Percentiles rank a stretch among this genome's conserved stretches.
Conservation (phyloP, 2,888 invertebrate genomes). For the Eupithecia exiguata region DNA sequence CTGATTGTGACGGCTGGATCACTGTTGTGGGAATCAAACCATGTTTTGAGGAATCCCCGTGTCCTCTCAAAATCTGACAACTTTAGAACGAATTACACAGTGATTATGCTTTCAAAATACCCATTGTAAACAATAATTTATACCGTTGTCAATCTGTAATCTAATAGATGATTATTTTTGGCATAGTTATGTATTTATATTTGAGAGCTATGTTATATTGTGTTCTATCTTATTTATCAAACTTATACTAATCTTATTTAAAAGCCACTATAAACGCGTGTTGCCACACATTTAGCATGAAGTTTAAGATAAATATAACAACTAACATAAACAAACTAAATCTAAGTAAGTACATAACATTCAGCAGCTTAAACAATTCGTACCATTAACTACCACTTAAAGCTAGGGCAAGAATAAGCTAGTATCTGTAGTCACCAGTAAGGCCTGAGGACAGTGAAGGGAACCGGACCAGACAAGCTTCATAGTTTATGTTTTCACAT, state of each 20-base stretch:
- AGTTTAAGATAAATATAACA: too few relatives aligned
- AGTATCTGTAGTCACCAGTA: not conserved
- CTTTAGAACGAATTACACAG: not conserved
- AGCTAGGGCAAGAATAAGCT: too few relatives aligned
- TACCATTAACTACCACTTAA: too few relatives aligned
- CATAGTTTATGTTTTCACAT: not conserved
- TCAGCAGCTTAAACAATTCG: too few relatives aligned
- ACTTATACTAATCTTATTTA: too few relatives aligned
- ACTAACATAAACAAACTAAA: too few relatives aligned
- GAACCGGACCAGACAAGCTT: not conserved
- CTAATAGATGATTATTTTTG: not conserved
- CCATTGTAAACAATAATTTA: not conserved
- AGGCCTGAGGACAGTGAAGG: not conserved
- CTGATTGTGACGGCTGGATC: not conserved
- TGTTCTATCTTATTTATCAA: too few relatives aligned
- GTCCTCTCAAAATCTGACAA: not conserved
- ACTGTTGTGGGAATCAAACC: not conserved
- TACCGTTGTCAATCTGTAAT: not conserved
- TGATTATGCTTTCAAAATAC: not conserved
- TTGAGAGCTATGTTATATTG: too few relatives aligned
- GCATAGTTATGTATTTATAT: not conserved
- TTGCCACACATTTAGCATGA: too few relatives aligned
- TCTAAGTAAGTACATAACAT: too few relatives aligned
- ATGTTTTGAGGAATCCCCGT: too few relatives aligned
- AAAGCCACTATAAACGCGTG: too few relatives aligned